A percentile compares a stretch with the other conserved stretches of the same genome.
phyloP scores from a whole-genome alignment of 1,140 invertebrate genomes.

The Leptinotarsa lineolata region DNA sequence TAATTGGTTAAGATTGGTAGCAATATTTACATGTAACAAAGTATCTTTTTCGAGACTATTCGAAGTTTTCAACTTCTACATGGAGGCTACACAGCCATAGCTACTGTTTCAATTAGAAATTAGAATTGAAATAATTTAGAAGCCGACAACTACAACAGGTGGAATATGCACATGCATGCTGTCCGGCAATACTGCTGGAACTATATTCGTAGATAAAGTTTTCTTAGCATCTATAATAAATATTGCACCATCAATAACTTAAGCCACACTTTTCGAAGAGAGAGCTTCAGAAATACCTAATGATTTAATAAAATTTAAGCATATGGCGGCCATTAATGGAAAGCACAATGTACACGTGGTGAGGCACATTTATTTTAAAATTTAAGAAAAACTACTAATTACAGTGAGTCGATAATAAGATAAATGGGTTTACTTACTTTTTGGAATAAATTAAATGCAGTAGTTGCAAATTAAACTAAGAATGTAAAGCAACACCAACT shows the following conservation, averaged over 20 bases:
- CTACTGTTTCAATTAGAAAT: neutral
- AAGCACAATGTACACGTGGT: constrained; percentile 52
- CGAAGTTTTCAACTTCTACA: too few relatives aligned
- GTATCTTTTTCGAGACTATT: neutral
- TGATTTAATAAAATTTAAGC: constrained; percentile 39
- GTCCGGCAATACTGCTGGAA: neutral
- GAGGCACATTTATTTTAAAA: constrained; percentile 34
- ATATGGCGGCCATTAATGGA: constrained; percentile 54
- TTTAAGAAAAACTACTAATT: constrained; percentile 28
- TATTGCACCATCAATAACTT: neutral
- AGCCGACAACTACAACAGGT: constrained; percentile 22
- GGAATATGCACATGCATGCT: constrained; percentile 20
- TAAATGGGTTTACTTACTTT: constrained; percentile 46
- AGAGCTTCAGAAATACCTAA: neutral
- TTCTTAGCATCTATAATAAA: neutral
- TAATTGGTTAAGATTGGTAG: constrained; percentile 26
- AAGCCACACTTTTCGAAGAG: neutral
- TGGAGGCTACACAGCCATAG: too few relatives aligned
- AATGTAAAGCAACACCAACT: constrained; percentile 44
- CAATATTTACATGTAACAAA: neutral
- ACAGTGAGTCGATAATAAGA: constrained; percentile 25
- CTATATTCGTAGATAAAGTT: neutral
- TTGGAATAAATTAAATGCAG: constrained; percentile 51
- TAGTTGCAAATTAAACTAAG: constrained; percentile 43
- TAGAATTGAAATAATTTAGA: constrained; percentile 17